These are phyloP conservation scores for Coreius guichenoti DNA, from an alignment of 2,797 vertebrate species.

Conservation along the genomic window DNA sequence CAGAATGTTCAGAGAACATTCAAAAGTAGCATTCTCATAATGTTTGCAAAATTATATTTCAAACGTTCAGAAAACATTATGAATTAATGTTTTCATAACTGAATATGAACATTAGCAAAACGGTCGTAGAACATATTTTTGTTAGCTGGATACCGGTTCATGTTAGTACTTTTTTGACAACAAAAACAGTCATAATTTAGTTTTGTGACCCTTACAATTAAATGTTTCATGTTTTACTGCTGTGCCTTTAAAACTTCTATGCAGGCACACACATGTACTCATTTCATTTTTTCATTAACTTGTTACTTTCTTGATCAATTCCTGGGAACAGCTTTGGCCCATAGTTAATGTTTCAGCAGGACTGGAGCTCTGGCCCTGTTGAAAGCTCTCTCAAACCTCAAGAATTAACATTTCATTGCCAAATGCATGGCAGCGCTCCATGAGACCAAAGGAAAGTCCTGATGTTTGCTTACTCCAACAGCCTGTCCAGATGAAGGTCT, in stretches of 20 bases:
- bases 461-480: conserved; percentile 5
- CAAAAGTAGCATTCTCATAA: too few relatives aligned
- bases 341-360: conserved; percentile 5
- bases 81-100: too few relatives aligned
- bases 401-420: conserved; percentile 38
- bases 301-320: conserved; percentile 15
- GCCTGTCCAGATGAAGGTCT: conserved; percentile 14
- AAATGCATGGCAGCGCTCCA: conserved; percentile 19
- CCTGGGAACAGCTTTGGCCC: neutral
- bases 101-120: too few relatives aligned
- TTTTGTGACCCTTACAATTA: neutral
- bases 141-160: neutral
- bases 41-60: too few relatives aligned
- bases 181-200: neutral
- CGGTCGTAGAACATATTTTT: too few relatives aligned
- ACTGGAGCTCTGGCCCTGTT: conserved; percentile 18
- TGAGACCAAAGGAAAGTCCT: conserved; percentile 31
- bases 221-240: neutral
- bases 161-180: neutral
- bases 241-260: neutral
- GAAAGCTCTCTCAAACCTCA: conserved; percentile 1
- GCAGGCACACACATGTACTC: neutral
- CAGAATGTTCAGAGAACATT: too few relatives aligned
- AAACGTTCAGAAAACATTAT: too few relatives aligned
- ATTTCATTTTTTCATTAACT: neutral